Percentiles rank a stretch among this genome's conserved stretches.
Conservation (phyloP, 2,888 invertebrate species). For the Tricholauxania praeusta region DNA sequence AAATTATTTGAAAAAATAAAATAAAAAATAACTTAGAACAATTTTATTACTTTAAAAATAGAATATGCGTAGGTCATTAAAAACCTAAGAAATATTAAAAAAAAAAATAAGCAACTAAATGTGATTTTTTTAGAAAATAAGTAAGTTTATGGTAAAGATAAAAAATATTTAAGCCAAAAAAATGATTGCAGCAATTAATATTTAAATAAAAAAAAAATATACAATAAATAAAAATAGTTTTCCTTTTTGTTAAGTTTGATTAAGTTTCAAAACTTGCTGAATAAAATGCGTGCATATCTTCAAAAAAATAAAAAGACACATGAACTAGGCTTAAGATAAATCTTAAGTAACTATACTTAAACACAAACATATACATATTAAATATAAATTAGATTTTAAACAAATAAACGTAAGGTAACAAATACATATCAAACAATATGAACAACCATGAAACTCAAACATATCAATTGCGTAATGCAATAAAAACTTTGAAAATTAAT, state of each 20-base stretch:
- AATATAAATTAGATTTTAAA: conserved; percentile 34
- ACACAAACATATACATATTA: no score
- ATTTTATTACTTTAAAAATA: no score
- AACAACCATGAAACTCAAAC: conserved; percentile 64
- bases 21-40: no score
- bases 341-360: no score
- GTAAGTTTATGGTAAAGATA: conserved; percentile 35
- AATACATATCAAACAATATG: conserved; percentile 46
- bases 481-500: conserved; percentile 32
- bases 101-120: conserved; percentile 63
- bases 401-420: conserved; percentile 21
- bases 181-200: neutral
- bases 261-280: conserved; percentile 53
- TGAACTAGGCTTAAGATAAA: neutral
- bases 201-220: no score
- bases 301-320: conserved; percentile 38
- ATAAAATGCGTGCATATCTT: conserved; percentile 58
- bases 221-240: no score
- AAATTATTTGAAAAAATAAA: neutral
- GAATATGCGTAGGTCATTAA: neutral
- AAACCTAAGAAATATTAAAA: conserved; percentile 34
- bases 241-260: neutral
- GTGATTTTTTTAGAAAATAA: conserved; percentile 64
- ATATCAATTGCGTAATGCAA: conserved; percentile 59
- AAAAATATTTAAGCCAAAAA: neutral